Base-by-base conservation (phyloP, 2,888 invertebrate species). In the Drosophila nr. perissopoda region DNA sequence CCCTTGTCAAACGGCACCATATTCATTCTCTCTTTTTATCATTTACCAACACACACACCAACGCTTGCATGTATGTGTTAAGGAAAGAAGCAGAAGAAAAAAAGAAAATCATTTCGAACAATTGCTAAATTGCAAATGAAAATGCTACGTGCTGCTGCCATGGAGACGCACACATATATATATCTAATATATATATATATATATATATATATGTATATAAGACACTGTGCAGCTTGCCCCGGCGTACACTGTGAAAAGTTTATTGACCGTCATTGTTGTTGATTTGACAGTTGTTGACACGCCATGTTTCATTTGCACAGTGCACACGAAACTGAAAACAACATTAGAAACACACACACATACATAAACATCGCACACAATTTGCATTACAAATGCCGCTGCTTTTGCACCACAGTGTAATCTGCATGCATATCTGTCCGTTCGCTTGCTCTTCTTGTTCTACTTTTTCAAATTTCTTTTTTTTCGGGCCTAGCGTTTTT, bases 201-300 rank as follows among this genome's bases (percentile, higher is more conserved):
- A 29, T 27, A 29, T 21, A 52, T 49, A 40, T 36, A 45, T 29
- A 29, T 27, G 42, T 29, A 27, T 27, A 21, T 51, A 54, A 52
- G n/a, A 65, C 29, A 65, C 34, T 45, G 2, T 8, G 16, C 16
- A 16, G 33, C 4, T 74, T 45, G 45, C 42, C 29, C 62, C 56
- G 65, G 58, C 36, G 6, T 73, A 88, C 81, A 79, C 69, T 82
- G 72, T 74, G 60, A 73, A 86, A 82, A 89, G 87, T 90, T 90
- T 89, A 87, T 90, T 90, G 87, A 89, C 87, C 87, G 87, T 87
- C 87, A 90, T 89, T 87, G 84, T 83, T 87, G 87, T 87, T 89
- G 84, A 86, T 87, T 90, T 87, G 90, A 89, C 87, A 88, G 78
- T 78, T 80, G 86, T 81, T 79, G 83, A 76, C 89, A 88, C 82